Evolutionary conservation across 30 jellyfish, hydroid and myxozoan genomes (phyloP).

Genomic region (Hydractinia symbiolongicarpus): DNA sequence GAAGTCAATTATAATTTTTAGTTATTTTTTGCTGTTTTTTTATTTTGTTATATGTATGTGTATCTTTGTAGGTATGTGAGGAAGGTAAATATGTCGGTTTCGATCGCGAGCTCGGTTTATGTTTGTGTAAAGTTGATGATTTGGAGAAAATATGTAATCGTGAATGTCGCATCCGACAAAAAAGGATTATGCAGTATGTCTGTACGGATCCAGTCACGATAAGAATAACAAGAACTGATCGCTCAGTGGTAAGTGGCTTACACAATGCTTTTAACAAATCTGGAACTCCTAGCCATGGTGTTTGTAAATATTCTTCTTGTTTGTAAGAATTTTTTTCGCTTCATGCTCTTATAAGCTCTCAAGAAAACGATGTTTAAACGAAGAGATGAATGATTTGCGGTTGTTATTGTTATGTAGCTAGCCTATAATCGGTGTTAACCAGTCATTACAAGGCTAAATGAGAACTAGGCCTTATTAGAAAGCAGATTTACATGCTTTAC

Average conservation of each 20-base stretch:
- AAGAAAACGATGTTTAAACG: background rate
- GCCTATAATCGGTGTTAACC: too few relatives aligned
- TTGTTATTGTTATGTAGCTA: too few relatives aligned
- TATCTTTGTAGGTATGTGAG: slow-evolving; percentile 52
- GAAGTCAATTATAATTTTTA: too few relatives aligned
- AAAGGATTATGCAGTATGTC: slow-evolving; percentile 48
- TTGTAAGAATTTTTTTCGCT: too few relatives aligned
- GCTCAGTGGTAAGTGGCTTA: slow-evolving; percentile 44
- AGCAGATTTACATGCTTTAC: background rate
- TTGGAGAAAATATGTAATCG: slow-evolving; percentile 66
- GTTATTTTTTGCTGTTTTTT: background rate
- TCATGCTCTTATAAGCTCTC: too few relatives aligned
- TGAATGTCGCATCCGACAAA: slow-evolving; percentile 66
- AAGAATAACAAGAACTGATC: slow-evolving; percentile 40
- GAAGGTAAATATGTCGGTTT: slow-evolving; percentile 43
- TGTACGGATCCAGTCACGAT: slow-evolving; percentile 70
- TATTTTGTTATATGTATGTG: background rate
- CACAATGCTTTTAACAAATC: background rate
- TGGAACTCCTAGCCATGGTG: too few relatives aligned
- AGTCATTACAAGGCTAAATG: too few relatives aligned
- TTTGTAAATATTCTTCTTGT: too few relatives aligned
- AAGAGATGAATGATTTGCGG: too few relatives aligned
- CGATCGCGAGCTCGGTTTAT: slow-evolving; percentile 73
- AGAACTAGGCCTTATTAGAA: background rate
- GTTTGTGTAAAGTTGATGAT: slow-evolving; percentile 82